Base-by-base conservation (phyloP, 2,113 vertebrate genomes). In the Chelonoidis abingdonii region DNA sequence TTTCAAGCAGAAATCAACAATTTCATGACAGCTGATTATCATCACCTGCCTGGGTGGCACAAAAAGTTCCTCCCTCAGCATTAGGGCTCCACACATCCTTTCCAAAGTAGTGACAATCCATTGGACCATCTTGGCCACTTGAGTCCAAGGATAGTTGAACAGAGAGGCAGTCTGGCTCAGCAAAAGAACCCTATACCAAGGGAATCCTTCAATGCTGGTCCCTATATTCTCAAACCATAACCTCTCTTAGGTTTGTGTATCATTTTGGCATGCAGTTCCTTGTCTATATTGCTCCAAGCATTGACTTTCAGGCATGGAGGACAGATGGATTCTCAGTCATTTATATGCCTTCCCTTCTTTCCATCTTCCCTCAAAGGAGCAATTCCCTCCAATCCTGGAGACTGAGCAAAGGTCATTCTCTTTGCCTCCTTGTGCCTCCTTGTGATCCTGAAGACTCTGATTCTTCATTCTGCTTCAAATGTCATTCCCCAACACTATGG, bases 81-180 rank as follows among this genome's bases (percentile, higher is more conserved):
- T 6, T 16, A 35, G 62, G 31, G 31, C 27, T 35, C 14, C 31
- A 65, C 62, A 65, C 62, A 31, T 65, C 31, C 12, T 65, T 65
- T 65, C 16, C 1, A 1, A 94, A 89, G 8, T 54, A 27, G 52
- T 89, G 41, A 83, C 90, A 59, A 21, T 86, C 31, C 29, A 76
- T 82, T 0, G 3, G n/a, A 27, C 50, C 29, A 16, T 87, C 94
- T 86, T 83, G 38, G 6, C 6, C 91, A 91, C 62, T 17, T 6
- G 10, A 0, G 0, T 88, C 8, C 11, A 72, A 31, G 31, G 12
- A 29, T 35, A 65, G 62, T 31, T 65, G 31, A 65, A 65, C 31
- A 35, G 27, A 65, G 16, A 35, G 31, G 62, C 62, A 16, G 62
- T 14, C 59, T 65, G 29, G 29, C 31, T 35, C 62, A 65, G 27